Conservation (phyloP, 2,797 vertebrate genomes). For the Clarias pachynema region DNA sequence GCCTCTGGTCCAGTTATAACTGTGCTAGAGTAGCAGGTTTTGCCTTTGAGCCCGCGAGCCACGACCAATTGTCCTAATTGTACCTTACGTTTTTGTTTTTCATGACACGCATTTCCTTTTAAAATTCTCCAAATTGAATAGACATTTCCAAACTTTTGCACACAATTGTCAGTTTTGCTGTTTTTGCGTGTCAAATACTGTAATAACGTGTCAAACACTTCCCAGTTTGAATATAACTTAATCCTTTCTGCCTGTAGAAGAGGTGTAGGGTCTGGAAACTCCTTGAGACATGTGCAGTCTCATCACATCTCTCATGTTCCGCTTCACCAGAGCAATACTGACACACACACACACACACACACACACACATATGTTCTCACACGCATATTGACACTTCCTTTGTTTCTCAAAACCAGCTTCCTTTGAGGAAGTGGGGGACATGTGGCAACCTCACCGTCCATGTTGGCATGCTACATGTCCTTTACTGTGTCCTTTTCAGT, state of each 20-base stretch:
- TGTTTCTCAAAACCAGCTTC: neutral
- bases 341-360: neutral
- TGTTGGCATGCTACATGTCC: neutral
- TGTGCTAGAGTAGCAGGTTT: neutral
- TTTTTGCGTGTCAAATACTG: too few relatives aligned
- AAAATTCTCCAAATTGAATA: neutral
- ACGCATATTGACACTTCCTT: neutral
- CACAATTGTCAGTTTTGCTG: neutral
- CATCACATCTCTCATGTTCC: neutral
- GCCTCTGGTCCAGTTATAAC: neutral
- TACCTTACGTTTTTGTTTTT: neutral
- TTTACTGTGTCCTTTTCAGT: neutral
- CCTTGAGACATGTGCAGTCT: neutral
- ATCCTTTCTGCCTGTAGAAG: constrained; percentile 5
- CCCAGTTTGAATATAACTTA: neutral
- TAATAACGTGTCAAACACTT: neutral
- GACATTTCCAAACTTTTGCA: neutral
- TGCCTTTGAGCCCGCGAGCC: too few relatives aligned
- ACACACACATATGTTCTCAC: neutral
- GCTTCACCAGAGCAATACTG: neutral
- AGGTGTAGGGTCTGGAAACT: neutral
- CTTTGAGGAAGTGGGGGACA: neutral
- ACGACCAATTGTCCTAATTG: neutral
- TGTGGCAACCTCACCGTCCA: neutral
- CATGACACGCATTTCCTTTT: neutral